Evolutionary conservation across 2,797 vertebrate genomes (phyloP).

Genomic region (Dermochelys coriacea): DNA sequence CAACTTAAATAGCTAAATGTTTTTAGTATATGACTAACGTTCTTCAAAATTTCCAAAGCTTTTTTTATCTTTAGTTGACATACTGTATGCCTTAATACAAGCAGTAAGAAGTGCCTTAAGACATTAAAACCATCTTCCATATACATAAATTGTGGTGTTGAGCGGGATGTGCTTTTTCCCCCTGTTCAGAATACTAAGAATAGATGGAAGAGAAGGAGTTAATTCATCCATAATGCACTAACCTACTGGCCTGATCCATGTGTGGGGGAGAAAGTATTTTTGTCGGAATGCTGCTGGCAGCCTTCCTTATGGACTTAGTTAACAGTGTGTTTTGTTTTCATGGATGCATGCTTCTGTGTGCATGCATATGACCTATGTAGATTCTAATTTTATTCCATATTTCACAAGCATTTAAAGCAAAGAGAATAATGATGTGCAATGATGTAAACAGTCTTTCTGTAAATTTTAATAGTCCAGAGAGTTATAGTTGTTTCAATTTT

Average conservation of each 20-base stretch:
- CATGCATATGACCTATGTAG: constrained; percentile 78
- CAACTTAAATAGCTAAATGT: constrained; percentile 10
- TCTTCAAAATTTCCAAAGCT: constrained; percentile 77
- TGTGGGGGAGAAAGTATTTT: constrained; percentile 62
- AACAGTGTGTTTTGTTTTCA: constrained; percentile 59
- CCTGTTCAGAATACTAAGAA: constrained; percentile 33
- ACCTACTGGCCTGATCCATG: constrained; percentile 57
- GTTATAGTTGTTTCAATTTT: constrained; percentile 73
- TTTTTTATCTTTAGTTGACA: constrained; percentile 68
- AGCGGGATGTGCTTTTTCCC: constrained; percentile 21
- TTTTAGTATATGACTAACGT: neutral
- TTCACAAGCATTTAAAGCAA: constrained; percentile 75
- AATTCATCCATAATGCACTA: constrained; percentile 71
- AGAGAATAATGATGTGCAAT: constrained; percentile 90
- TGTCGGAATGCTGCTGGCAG: constrained; percentile 92
- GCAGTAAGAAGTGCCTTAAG: constrained; percentile 84
- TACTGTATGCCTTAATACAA: constrained; percentile 78
- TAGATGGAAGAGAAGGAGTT: neutral
- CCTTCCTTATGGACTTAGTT: constrained; percentile 80
- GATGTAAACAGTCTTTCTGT: constrained; percentile 89
- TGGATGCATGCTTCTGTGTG: constrained; percentile 67
- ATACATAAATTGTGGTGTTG: constrained; percentile 65
- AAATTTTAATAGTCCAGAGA: constrained; percentile 86
- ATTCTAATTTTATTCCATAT: constrained; percentile 76
- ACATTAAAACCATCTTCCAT: constrained; percentile 44